phyloP scores from a whole-genome alignment of 1,140 invertebrate species.

The Paralvinella palmiformis region DNA sequence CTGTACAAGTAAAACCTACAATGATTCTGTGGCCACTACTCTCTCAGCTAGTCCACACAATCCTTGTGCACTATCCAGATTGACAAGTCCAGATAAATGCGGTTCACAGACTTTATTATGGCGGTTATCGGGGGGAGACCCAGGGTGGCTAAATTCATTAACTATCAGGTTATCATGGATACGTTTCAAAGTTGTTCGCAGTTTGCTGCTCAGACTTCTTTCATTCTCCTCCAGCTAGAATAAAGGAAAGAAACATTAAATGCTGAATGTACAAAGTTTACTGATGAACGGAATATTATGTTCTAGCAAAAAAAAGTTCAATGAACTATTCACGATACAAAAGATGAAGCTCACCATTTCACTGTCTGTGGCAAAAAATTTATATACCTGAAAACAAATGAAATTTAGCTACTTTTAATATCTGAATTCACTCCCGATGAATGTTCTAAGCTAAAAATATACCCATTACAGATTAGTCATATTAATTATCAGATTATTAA shows the following conservation, averaged over 20 bases:
- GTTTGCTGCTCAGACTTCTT: conserved; percentile 51
- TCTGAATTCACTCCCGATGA: too few species aligned
- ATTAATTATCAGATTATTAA: too few species aligned
- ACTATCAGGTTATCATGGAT: conserved; percentile 66
- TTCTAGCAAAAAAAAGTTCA: neutral
- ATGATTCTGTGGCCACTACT: conserved; percentile 84
- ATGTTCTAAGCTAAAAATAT: too few species aligned
- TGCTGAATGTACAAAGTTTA: neutral
- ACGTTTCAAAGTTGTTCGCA: conserved; percentile 67
- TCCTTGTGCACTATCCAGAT: conserved; percentile 64
- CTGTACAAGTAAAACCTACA: too few species aligned
- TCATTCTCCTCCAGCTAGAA: conserved; percentile 28
- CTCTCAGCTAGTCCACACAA: conserved; percentile 77
- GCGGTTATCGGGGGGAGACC: neutral
- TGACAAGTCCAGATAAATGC: conserved; percentile 63
- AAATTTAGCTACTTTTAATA: too few species aligned
- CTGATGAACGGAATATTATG: neutral
- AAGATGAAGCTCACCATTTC: conserved; percentile 30
- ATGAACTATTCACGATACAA: neutral
- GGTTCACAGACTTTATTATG: conserved; percentile 57
- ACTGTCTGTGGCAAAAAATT: conserved; percentile 76
- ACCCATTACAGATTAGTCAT: too few species aligned
- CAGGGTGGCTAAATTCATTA: conserved; percentile 18
- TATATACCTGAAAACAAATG: conserved; percentile 57
- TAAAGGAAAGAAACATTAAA: conserved; percentile 9